These are phyloP conservation scores for Sarcophilus harrisii DNA, from an alignment of 2,797 vertebrate species.

Conservation along the genomic window DNA sequence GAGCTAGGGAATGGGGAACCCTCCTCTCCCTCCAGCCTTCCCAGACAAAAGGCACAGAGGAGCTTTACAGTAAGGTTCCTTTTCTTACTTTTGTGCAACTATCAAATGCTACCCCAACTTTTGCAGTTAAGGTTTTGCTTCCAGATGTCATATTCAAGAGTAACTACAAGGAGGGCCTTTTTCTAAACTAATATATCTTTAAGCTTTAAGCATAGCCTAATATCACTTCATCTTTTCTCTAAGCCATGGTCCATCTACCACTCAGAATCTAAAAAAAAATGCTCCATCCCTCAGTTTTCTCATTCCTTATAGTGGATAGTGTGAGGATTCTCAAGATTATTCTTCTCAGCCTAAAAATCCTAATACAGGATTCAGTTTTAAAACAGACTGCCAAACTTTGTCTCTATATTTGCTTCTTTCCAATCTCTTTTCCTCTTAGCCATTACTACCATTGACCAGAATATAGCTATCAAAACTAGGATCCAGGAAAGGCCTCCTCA, in stretches of 20 bases:
- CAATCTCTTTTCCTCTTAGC: not conserved
- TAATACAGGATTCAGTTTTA: not conserved
- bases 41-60: too few relatives aligned
- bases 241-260: not conserved
- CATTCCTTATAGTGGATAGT: not conserved
- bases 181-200: not conserved
- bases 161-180: not conserved
- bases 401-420: not conserved
- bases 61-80: not conserved
- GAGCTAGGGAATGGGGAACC: too few relatives aligned
- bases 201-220: not conserved
- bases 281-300: not conserved
- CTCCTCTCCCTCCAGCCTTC: too few relatives aligned
- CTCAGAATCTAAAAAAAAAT: not conserved
- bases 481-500: not conserved
- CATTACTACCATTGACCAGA: not conserved
- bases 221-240: not conserved
- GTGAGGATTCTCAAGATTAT: not conserved
- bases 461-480: not conserved
- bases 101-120: not conserved
- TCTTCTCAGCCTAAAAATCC: constrained; percentile 6
- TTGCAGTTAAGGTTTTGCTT: not conserved
- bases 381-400: not conserved
- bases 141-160: not conserved
- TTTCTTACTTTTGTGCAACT: not conserved